These are phyloP conservation scores for Anaspis maculata DNA, from an alignment of 2,888 invertebrate genomes.

Conservation along the genomic window DNA sequence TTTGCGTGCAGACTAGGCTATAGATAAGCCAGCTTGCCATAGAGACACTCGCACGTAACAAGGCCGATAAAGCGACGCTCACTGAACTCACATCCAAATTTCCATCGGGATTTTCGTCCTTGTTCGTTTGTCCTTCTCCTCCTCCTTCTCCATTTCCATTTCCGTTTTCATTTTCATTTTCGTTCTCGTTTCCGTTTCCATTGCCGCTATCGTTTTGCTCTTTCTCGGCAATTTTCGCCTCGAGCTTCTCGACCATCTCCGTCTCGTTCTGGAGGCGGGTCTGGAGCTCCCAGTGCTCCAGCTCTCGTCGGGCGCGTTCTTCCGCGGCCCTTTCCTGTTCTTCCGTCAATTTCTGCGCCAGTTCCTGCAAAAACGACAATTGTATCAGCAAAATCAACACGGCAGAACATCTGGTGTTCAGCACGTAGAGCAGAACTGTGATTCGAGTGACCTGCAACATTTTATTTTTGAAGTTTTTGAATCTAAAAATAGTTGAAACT, in stretches of 20 bases:
- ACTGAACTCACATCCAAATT: constrained; percentile 3
- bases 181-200: no score
- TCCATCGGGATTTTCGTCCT: neutral
- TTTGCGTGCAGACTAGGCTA: no score
- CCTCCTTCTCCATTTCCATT: no score
- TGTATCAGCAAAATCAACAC: no score
- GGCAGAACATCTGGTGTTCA: no score
- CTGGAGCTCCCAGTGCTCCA: constrained; percentile 35
- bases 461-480: no score
- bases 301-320: constrained; percentile 44
- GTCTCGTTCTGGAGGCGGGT: constrained; percentile 22
- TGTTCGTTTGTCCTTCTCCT: neutral
- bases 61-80: neutral
- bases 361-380: constrained; percentile 34
- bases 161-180: no score
- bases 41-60: constrained; percentile 1
- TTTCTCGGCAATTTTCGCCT: constrained; percentile 14
- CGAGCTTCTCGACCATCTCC: constrained; percentile 18
- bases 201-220: constrained; percentile 2
- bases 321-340: constrained; percentile 46
- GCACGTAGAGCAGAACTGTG: no score
- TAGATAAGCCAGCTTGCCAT: neutral
- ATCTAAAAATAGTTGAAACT: no score
- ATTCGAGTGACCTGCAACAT: no score
- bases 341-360: constrained; percentile 46